A percentile compares a stretch with the other conserved stretches of the same genome.
Evolutionary conservation across 2,113 vertebrate species (phyloP).

Genomic region (Gallinago jamesoni): DNA sequence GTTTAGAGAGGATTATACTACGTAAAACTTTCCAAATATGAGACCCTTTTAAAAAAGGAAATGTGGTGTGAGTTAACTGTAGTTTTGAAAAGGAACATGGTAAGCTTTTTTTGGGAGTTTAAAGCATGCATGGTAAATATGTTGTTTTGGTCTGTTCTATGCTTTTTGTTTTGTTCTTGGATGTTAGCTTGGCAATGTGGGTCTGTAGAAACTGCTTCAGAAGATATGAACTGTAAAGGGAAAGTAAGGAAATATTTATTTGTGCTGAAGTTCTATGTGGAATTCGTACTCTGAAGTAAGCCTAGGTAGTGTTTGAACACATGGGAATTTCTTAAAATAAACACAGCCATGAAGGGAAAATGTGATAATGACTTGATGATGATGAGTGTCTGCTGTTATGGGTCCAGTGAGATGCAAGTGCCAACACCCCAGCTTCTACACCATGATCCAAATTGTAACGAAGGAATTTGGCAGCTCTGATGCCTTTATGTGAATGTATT

Average conservation of each 20-base stretch:
- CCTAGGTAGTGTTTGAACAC: slow-evolving; percentile 51
- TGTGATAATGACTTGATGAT: slow-evolving; percentile 73
- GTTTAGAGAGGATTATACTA: neutral
- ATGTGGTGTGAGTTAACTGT: slow-evolving; percentile 20
- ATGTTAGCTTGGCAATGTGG: neutral
- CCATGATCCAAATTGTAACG: slow-evolving; percentile 28
- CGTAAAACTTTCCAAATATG: neutral
- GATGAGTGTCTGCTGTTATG: slow-evolving; percentile 55
- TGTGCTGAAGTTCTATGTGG: slow-evolving; percentile 29
- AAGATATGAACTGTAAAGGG: neutral
- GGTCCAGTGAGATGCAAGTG: slow-evolving; percentile 45
- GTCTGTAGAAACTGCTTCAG: neutral
- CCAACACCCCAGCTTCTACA: slow-evolving; percentile 33
- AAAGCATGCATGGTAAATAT: neutral
- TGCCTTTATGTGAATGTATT: slow-evolving; percentile 55
- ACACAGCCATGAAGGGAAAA: slow-evolving; percentile 54
- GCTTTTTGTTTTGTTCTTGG: neutral
- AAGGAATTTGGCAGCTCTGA: slow-evolving; percentile 60
- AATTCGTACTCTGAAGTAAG: slow-evolving; percentile 32
- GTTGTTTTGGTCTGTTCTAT: neutral
- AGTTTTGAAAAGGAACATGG: neutral
- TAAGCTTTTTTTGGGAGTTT: neutral
- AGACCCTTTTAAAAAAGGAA: neutral
- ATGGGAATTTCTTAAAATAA: slow-evolving; percentile 66
- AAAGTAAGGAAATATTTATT: neutral